Evolutionary conservation across 2,888 invertebrate genomes (phyloP), one percentile per base, ranked within the genome.

Genomic region (Elmis aenea): DNA sequence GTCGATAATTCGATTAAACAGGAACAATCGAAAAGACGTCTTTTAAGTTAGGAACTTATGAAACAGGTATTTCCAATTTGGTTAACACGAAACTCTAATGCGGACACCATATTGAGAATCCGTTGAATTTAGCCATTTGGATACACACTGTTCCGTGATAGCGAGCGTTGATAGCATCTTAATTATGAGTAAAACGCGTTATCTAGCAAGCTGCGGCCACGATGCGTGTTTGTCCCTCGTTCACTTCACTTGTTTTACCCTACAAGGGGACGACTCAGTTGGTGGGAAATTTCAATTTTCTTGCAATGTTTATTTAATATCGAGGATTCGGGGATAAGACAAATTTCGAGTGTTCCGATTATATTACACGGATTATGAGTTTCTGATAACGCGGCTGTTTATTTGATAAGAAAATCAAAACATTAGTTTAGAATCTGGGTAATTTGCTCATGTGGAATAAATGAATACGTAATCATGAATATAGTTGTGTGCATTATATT

Each of bases 141-240:
- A 54, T 57, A 58, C 56, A 58, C 54, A 44, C 47, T 50, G 60
- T 63, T 61, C 58, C 64, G 61, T 63, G 64, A 62, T 63, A 64
- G 56, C 48, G 44, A 39, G 38, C 45, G 22, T 44, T 50, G 67
- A 67, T 67, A 67, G 41, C 48, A 67, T 67, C 67, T 67, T 66
- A 67, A 67, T 66, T 66, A 66, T 66, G 65, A 66, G 65, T 65
- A 66, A 67, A 66, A 66, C 63, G 64, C 64, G 64, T 66, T 66
- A 67, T 67, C 67, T 64, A 58, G 60, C 62, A 60, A 55, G 58
- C 62, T 62, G 61, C 56, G 56, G 59, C 58, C 58, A 58, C 57
- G 59, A 61, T 64, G 63, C 63, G 63, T 63, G 63, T 52, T 58
- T 55, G 58, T 60, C 57, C 55, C 57, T 56, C 54, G 53, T 52